Base-by-base conservation (phyloP, 2,113 vertebrate species). In the Labeo catla region DNA sequence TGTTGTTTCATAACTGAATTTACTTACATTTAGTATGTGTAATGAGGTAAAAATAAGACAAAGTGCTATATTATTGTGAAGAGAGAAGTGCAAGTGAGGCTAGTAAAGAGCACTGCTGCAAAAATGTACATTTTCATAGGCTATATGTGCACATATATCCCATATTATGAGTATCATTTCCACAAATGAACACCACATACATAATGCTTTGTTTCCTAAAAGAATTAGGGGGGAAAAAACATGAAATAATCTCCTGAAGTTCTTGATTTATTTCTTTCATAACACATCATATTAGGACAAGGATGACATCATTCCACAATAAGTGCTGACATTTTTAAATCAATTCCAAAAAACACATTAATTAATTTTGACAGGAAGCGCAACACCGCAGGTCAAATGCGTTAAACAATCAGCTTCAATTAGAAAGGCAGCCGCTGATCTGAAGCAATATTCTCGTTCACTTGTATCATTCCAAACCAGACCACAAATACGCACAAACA, bases 381-480 rank as follows among this genome's bases (percentile, higher is more conserved):
- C 92, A 92, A 93, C 92, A 94, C 92, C 92, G 87, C 92, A 88
- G 93, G 94, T 94, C 94, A 93, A 93, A 91, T 90, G 90, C 91
- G 87, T 92, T 93, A 93, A 91, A 93, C 88, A 91, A 93, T 91
- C 91, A 92, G 89, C 91, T 91, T 76, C 85, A 92, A 94, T 94
- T 94, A 94, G 89, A 93, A 93, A 91, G 90, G 89, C 90, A 88
- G 87, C 76, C 83, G 84, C 77, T 74, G 52, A 87, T 76, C 82
- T 65, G 86, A 90, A n/a, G 50, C 19, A 86, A 76, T 19, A 36
- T 68, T 63, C 59, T 45, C 28, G 34, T 63, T 34, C 59, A 28
- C 43, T 59, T 52, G n/a, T 80, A 61, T 70, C 63, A 80, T 16
- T 43, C 19, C 15, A 86, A 73, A 72, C 15, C 74, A 77, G 77